Conservation (phyloP, 2,113 vertebrate species). For the Onychostoma macrolepis region DNA sequence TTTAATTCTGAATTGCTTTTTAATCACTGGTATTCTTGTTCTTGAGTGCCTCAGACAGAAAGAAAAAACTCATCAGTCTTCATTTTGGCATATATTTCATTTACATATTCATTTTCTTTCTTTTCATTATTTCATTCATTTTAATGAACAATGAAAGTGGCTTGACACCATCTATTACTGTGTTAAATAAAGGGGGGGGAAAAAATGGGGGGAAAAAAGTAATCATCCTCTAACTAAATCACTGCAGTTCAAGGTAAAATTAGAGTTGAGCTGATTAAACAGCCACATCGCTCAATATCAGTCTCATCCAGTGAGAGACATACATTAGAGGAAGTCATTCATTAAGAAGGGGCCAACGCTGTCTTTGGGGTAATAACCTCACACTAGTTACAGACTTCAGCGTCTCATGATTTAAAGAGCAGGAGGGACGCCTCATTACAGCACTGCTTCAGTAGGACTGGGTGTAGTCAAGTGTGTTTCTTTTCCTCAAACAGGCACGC, state of each 20-base stretch:
- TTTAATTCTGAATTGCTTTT: constrained; percentile 9
- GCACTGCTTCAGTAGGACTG: background rate
- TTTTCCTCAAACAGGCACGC: background rate
- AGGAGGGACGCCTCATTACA: background rate
- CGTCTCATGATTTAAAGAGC: background rate
- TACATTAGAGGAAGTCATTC: constrained; percentile 11
- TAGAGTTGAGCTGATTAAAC: constrained; percentile 17
- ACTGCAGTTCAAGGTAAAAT: background rate
- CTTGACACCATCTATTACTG: constrained; percentile 11
- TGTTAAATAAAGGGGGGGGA: background rate
- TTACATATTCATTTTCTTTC: constrained; percentile 12
- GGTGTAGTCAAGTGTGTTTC: background rate
- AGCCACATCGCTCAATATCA: constrained; percentile 11
- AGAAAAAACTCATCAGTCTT: background rate
- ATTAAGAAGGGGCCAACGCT: background rate
- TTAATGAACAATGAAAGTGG: constrained; percentile 31
- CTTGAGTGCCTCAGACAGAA: constrained; percentile 3
- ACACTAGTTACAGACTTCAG: constrained; percentile 10
- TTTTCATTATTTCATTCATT: background rate
- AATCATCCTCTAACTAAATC: constrained; percentile 2
- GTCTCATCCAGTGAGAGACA: constrained; percentile 24
- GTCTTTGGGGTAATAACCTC: constrained; percentile 12
- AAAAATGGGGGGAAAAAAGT: background rate
- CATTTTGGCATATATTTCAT: background rate
- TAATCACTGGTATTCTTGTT: background rate